Base-by-base conservation (phyloP, 2,888 invertebrate species). In the Cynaeus angustus region DNA sequence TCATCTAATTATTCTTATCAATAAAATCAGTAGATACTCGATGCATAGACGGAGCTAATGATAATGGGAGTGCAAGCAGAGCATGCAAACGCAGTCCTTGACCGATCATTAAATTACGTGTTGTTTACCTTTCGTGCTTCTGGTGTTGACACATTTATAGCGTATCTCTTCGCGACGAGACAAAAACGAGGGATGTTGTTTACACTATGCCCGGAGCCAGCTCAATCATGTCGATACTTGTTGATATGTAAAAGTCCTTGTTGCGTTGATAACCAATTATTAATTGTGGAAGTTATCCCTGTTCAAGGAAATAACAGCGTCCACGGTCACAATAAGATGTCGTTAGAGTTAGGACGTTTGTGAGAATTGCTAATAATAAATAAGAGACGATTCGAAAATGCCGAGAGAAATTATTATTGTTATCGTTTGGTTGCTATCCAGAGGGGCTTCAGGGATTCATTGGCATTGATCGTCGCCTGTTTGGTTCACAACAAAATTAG, bases 161-260 rank as follows among this genome's bases (percentile, higher is more conserved):
- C 30, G 52, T 33, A n/a, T 33, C 33, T n/a, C 33, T 21, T 14
- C 21, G 46, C 46, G 46, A 46, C 46, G n/a, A 21, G 16, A 21
- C 46, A 46, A 5, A 46, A 50, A 45, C n/a, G 16, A 50, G 59
- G 33, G 56, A 21, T 41, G 56, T 41, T 53, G 61, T 61, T 61
- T 61, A 61, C 61, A 6, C n/a, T 10, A 10, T 14, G 43, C 38
- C 26, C 41, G 56, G 43, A 43, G 45, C 59, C 7, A 21, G 21
- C 21, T n/a, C 43, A 46, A 30, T 55, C 41, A 43, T 28, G 43
- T 28, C 56, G 59, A 59, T 59, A 59, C 59, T 61, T 61, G 61
- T 61, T 61, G 61, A 61, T 61, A 61, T 61, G 61, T 48, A 48
- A 61, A 38, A 38, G 48, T 45, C 61, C 61, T 61, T 61, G 61